phyloP scores from a whole-genome alignment of 2,888 invertebrate genomes.

The Dromius quadrimaculatus region DNA sequence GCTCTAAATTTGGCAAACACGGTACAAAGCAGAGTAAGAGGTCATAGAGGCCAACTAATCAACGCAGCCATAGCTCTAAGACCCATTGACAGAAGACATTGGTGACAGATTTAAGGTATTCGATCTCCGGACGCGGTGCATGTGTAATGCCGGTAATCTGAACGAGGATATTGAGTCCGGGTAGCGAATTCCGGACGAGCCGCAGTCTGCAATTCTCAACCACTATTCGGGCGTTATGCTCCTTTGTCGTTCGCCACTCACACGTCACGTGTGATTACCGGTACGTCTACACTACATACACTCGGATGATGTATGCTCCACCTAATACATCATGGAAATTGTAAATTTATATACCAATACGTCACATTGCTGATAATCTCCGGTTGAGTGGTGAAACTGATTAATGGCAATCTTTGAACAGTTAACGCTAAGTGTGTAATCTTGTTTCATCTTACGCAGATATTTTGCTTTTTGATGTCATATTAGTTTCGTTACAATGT shows the following conservation, averaged over 20 bases:
- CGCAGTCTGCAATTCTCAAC: conserved; percentile 7
- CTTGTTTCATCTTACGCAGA: no score
- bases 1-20: no score
- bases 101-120: conserved; percentile 48
- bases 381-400: neutral
- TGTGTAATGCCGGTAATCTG: conserved; percentile 45
- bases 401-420: neutral
- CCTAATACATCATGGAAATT: conserved; percentile 13
- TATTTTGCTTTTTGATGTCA: no score
- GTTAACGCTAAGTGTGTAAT: neutral
- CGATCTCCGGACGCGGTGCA: conserved; percentile 47
- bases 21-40: no score
- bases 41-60: neutral
- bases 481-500: no score
- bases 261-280: conserved; percentile 21
- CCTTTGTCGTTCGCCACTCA: conserved; percentile 1
- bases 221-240: neutral
- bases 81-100: conserved; percentile 6
- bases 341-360: conserved; percentile 19
- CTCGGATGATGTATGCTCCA: conserved; percentile 1
- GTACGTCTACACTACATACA: conserved; percentile 3
- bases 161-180: conserved; percentile 40
- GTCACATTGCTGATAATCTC: conserved; percentile 16
- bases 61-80: neutral
- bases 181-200: conserved; percentile 22